Percentiles rank a stretch among this genome's conserved stretches.
phyloP scores from a whole-genome alignment of 2,797 vertebrate genomes.

The Eulemur rubriventer region DNA sequence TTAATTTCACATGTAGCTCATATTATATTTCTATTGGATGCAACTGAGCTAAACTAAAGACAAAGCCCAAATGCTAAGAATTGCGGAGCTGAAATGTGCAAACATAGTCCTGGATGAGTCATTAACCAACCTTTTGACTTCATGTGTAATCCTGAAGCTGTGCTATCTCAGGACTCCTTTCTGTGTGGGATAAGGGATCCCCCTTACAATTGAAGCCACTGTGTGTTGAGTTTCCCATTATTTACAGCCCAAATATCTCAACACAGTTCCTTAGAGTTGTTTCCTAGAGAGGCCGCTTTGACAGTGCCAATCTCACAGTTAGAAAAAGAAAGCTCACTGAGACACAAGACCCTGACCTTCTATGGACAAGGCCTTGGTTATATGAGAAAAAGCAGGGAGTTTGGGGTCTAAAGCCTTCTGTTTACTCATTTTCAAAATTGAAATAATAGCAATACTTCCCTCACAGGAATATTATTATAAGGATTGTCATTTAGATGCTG shows the following conservation, averaged over 20 bases:
- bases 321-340: neutral
- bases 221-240: neutral
- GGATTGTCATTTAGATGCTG: neutral
- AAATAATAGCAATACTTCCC: neutral
- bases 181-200: neutral
- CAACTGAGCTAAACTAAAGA: neutral
- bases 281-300: neutral
- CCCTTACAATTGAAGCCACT: neutral
- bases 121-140: neutral
- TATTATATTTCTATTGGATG: neutral
- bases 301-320: neutral
- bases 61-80: neutral
- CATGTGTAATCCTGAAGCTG: neutral
- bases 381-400: neutral
- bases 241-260: neutral
- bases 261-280: neutral
- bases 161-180: neutral
- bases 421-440: neutral
- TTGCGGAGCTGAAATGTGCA: neutral
- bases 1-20: neutral
- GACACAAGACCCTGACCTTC: neutral
- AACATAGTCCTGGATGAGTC: neutral
- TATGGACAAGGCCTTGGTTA: neutral
- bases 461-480: neutral
- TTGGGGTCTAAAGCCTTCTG: neutral